Conservation (phyloP, 1,140 invertebrate species). For the Olivierus martensii region DNA sequence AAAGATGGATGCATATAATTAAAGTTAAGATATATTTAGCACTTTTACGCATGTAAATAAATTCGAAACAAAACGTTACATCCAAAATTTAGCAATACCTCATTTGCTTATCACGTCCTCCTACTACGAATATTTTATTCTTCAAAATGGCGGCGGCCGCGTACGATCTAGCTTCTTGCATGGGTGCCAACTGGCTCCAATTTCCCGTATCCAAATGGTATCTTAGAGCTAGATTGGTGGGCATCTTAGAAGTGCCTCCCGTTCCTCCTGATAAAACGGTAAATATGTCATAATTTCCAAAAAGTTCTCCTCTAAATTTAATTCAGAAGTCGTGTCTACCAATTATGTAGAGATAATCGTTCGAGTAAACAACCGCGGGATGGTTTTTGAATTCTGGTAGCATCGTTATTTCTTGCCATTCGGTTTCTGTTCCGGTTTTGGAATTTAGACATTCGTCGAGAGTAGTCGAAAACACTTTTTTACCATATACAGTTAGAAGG, state of each 20-base stretch:
- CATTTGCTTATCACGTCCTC: background rate
- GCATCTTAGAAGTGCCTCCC: background rate
- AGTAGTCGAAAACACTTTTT: background rate
- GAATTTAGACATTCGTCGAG: background rate
- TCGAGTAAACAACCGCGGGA: background rate
- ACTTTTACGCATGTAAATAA: no score
- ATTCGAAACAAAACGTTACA: no score
- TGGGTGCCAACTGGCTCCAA: background rate
- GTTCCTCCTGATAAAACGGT: background rate
- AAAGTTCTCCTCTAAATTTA: no score
- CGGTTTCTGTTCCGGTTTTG: background rate
- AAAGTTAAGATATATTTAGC: no score
- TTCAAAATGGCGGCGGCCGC: background rate
- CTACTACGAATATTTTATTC: background rate
- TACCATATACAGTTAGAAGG: background rate
- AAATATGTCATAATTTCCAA: no score
- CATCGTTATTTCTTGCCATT: background rate
- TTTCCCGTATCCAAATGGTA: background rate
- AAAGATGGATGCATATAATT: no score
- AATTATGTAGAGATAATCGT: background rate
- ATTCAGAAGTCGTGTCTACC: background rate
- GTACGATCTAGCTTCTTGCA: background rate
- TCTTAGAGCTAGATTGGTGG: background rate
- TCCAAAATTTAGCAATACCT: no score
- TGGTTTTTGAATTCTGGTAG: background rate